phyloP scores from a whole-genome alignment of 1,140 invertebrate species.

The Pogonognathellus flavescens region DNA sequence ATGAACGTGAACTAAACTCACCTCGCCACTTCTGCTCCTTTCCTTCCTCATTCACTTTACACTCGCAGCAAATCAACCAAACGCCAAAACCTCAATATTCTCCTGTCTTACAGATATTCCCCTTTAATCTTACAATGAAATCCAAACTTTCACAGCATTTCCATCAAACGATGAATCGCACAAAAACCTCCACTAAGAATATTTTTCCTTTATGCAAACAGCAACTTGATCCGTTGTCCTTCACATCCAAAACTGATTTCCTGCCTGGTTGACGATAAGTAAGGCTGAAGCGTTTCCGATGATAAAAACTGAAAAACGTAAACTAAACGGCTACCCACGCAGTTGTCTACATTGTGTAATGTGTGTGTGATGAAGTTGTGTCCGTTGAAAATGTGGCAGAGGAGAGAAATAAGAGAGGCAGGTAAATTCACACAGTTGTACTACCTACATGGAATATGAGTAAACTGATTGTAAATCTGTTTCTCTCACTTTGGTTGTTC shows the following conservation, averaged over 20 bases:
- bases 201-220: too few relatives aligned
- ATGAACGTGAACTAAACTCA: slow-evolving; percentile 16
- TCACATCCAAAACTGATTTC: too few relatives aligned
- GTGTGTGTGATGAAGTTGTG: background rate
- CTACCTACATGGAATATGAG: slow-evolving; percentile 7
- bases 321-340: too few relatives aligned
- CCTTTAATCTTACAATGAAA: background rate
- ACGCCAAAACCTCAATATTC: background rate
- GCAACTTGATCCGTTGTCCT: too few relatives aligned
- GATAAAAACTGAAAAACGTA: too few relatives aligned
- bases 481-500: background rate
- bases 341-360: too few relatives aligned
- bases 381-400: background rate
- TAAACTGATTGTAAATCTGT: slow-evolving; percentile 35
- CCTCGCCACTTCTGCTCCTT: background rate
- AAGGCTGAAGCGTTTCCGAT: too few relatives aligned
- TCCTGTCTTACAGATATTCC: background rate
- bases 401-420: background rate
- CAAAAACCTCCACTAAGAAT: too few relatives aligned
- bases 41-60: slow-evolving; percentile 33
- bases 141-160: slow-evolving; percentile 1
- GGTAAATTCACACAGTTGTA: background rate
- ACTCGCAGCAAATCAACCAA: background rate
- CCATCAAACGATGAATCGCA: background rate
- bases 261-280: too few relatives aligned